Percentiles rank a stretch among this genome's conserved stretches.
Evolutionary conservation across 1,140 invertebrate species (phyloP).

Genomic region (Drosophila dunni): DNA sequence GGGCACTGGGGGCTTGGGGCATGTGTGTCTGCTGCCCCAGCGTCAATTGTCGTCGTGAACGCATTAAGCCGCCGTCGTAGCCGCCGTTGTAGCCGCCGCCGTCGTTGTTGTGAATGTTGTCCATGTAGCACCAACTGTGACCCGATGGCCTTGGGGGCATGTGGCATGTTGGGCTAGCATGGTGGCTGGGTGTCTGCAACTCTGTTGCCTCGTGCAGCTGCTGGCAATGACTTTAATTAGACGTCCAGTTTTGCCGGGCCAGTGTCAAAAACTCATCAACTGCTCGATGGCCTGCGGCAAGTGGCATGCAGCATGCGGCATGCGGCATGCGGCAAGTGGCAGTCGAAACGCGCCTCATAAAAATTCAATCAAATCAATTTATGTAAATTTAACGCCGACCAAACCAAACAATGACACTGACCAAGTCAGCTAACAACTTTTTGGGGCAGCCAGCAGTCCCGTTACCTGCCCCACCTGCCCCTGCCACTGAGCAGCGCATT

Average conservation of each 20-base stretch:
- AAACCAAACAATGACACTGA: conserved; percentile 42
- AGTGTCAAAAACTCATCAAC: conserved; percentile 62
- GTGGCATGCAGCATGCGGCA: conserved; percentile 3
- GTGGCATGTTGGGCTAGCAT: conserved; percentile 6
- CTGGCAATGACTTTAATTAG: conserved; percentile 78
- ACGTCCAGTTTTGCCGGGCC: conserved; percentile 15
- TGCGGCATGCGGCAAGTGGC: background rate
- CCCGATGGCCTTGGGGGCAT: conserved; percentile 56
- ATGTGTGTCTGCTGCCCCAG: conserved; percentile 41
- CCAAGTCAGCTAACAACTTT: conserved; percentile 27
- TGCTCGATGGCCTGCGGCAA: conserved; percentile 22
- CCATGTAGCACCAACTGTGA: conserved; percentile 80
- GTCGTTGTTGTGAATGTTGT: conserved; percentile 4
- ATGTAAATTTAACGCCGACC: conserved; percentile 80
- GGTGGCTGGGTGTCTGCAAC: background rate
- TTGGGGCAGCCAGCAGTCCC: background rate
- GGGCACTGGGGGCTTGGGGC: background rate
- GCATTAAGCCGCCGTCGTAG: conserved; percentile 63
- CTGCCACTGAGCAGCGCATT: conserved; percentile 39
- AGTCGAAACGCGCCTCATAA: conserved; percentile 61
- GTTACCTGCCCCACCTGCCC: background rate
- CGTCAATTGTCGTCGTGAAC: conserved; percentile 58
- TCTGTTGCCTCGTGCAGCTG: conserved; percentile 51
- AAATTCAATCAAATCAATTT: conserved; percentile 84
- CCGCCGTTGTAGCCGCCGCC: no score